phyloP scores from a whole-genome alignment of 2,888 invertebrate genomes.

The Ectropis crepuscularia region DNA sequence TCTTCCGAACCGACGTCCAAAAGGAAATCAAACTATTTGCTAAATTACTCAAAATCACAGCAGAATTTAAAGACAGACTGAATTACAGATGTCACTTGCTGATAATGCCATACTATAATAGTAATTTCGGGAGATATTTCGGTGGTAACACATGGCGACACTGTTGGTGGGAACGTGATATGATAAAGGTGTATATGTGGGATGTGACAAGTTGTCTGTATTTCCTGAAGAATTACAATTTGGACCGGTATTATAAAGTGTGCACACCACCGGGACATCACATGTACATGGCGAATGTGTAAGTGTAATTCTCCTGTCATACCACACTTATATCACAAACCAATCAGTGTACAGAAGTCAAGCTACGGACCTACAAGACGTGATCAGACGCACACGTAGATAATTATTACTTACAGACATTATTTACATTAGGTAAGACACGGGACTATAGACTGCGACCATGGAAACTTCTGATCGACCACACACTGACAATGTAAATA shows the following conservation, averaged over 20 bases:
- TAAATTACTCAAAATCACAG: slow-evolving; percentile 85
- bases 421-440: no score
- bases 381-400: neutral
- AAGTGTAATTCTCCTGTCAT: slow-evolving; percentile 56
- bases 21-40: slow-evolving; percentile 86
- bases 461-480: no score
- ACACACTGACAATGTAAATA: no score
- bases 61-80: slow-evolving; percentile 86
- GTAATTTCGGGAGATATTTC: slow-evolving; percentile 12
- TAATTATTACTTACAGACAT: slow-evolving; percentile 2
- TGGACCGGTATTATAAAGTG: slow-evolving; percentile 87
- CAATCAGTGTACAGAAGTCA: no score
- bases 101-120: slow-evolving; percentile 77
- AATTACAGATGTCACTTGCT: slow-evolving; percentile 85
- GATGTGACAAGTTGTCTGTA: slow-evolving; percentile 87
- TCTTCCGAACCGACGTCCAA: slow-evolving; percentile 85
- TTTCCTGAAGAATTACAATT: slow-evolving; percentile 84
- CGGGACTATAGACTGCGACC: no score
- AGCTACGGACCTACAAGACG: no score
- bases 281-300: slow-evolving; percentile 86
- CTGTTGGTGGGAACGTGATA: slow-evolving; percentile 47
- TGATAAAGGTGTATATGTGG: slow-evolving; percentile 85
- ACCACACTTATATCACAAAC: no score
- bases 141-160: slow-evolving; percentile 48
- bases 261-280: slow-evolving; percentile 86